phyloP scores from a whole-genome alignment of 2,888 invertebrate genomes.

The Tetropium fuscum region DNA sequence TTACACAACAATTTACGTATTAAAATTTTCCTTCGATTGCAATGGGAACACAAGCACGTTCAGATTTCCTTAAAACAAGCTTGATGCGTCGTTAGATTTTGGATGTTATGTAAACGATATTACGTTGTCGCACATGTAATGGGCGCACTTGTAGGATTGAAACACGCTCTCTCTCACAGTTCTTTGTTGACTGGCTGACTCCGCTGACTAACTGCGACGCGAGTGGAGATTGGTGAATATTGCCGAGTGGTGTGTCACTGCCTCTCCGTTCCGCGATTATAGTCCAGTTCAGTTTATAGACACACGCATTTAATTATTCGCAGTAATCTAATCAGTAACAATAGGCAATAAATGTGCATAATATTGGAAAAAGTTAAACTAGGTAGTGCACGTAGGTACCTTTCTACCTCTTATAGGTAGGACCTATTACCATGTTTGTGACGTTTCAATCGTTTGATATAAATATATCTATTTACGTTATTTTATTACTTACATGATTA shows the following conservation, averaged over 20 bases:
- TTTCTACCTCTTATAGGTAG: too few relatives aligned
- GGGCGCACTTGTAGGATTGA: not conserved
- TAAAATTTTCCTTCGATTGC: not conserved
- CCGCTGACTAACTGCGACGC: conserved; percentile 2
- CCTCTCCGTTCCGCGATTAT: not conserved
- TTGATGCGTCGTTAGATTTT: conserved; percentile 27
- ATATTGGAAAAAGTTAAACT: too few relatives aligned
- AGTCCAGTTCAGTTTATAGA: too few relatives aligned
- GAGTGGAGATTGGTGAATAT: not conserved
- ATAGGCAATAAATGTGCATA: too few relatives aligned
- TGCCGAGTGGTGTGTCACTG: not conserved
- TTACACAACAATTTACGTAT: conserved; percentile 15
- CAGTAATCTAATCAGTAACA: too few relatives aligned
- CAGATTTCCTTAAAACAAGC: not conserved
- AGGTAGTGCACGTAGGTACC: too few relatives aligned
- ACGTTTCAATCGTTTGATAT: too few relatives aligned
- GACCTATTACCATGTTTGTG: too few relatives aligned
- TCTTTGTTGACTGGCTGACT: conserved; percentile 25
- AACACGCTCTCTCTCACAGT: conserved; percentile 25
- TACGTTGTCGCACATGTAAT: conserved; percentile 45
- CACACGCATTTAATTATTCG: too few relatives aligned
- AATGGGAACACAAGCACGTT: not conserved
- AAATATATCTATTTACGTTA: too few relatives aligned
- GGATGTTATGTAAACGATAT: conserved; percentile 44
- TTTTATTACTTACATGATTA: too few relatives aligned